These are phyloP conservation scores for Phthorimaea operculella DNA, from an alignment of 1,140 invertebrate genomes.

Conservation along the genomic window DNA sequence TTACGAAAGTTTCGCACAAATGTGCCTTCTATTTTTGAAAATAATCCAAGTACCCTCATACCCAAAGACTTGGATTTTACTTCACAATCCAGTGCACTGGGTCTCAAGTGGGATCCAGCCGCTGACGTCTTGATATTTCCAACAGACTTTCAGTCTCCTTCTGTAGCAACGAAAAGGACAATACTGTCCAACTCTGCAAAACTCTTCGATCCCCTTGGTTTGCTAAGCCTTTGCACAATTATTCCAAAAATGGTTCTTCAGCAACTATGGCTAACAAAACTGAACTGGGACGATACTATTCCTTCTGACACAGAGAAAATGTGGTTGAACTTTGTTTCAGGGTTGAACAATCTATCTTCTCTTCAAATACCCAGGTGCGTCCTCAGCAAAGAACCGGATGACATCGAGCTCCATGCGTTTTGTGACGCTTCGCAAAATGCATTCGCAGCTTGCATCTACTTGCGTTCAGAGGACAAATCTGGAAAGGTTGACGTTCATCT, in stretches of 20 bases:
- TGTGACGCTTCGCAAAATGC: slow-evolving; percentile 17
- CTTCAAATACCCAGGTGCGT: slow-evolving; percentile 19
- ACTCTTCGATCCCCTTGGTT: slow-evolving; percentile 31
- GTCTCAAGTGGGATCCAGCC: slow-evolving; percentile 26
- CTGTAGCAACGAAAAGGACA: slow-evolving; percentile 22
- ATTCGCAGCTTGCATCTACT: slow-evolving; percentile 12
- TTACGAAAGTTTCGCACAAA: slow-evolving; percentile 23
- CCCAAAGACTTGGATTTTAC: slow-evolving; percentile 8
- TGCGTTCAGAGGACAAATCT: slow-evolving; percentile 9
- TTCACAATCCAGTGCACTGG: slow-evolving; percentile 17
- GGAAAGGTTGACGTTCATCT: slow-evolving; percentile 12
- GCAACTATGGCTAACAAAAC: slow-evolving; percentile 23
- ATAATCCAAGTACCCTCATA: neutral
- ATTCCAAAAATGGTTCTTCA: slow-evolving; percentile 29
- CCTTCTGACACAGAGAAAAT: slow-evolving; percentile 5
- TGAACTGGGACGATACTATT: slow-evolving; percentile 25
- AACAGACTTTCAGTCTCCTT: slow-evolving; percentile 12
- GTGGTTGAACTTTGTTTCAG: neutral
- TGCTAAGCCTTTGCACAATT: slow-evolving; percentile 19
- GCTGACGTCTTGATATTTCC: slow-evolving; percentile 23
- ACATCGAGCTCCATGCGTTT: slow-evolving; percentile 18
- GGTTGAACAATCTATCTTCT: slow-evolving; percentile 11
- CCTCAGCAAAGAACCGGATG: neutral
- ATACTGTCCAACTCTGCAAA: slow-evolving; percentile 25
- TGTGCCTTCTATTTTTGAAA: slow-evolving; percentile 6